Percentiles rank a stretch among this genome's conserved stretches.
Conservation (phyloP, 2,113 vertebrate genomes). For the Spermophilus dauricus region DNA sequence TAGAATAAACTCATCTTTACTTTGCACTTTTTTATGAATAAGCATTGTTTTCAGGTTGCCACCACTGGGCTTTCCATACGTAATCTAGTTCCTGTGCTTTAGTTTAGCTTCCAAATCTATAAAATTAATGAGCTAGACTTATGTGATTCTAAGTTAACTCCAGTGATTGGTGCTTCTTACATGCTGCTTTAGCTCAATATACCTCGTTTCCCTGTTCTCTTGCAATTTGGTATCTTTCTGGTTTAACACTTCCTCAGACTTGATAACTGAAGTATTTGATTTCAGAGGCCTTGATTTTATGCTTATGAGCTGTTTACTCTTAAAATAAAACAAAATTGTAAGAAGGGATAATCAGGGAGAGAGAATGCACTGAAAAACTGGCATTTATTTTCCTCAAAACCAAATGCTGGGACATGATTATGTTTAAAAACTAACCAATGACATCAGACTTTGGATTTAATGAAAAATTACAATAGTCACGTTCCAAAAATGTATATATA, state of each 20-base stretch:
- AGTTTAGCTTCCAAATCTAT: background rate
- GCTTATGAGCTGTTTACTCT: conserved; percentile 1
- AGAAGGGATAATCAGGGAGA: background rate
- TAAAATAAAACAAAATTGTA: conserved; percentile 26
- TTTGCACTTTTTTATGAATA: background rate
- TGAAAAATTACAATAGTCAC: conserved; percentile 25
- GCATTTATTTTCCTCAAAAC: conserved; percentile 46
- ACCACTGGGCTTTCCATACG: background rate
- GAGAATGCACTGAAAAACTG: conserved; percentile 29
- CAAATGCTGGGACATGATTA: background rate
- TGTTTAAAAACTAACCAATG: conserved; percentile 38
- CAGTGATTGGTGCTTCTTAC: background rate
- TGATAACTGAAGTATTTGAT: background rate
- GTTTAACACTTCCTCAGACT: background rate
- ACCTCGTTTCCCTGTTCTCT: background rate
- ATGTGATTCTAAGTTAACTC: background rate
- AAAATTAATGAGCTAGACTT: background rate
- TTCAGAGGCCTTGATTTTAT: background rate
- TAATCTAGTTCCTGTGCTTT: background rate
- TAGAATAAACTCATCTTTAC: background rate
- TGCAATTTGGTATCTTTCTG: background rate
- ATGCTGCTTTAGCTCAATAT: background rate
- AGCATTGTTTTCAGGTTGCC: background rate
- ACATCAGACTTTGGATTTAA: background rate
- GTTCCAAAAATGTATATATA: background rate